Evolutionary conservation across 2,113 vertebrate species (phyloP), one percentile per base, ranked within the genome.

Genomic region (Lophius piscatorius): DNA sequence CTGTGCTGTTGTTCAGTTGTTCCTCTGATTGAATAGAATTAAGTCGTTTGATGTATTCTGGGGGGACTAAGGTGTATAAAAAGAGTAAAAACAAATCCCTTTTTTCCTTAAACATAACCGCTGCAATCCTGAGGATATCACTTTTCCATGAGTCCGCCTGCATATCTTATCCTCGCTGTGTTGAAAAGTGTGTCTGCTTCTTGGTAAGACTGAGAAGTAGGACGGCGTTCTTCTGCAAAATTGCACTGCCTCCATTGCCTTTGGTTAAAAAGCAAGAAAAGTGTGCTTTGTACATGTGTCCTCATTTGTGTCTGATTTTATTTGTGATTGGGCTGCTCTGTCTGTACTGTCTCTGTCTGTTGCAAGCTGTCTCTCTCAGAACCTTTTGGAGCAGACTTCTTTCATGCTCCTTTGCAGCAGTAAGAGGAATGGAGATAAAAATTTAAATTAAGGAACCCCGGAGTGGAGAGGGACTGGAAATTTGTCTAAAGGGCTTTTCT

Each of bases 11-110:
- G 46, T 63, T 77, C 42, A n/a, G n/a, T n/a, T 31, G 51, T 45
- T 33, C 40, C 54, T 76, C 63, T 78, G 65, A 80, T 86, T 70
- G 70, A 80, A 80, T 80, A 70, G 36, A 73, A 70, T 78, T 51
- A 59, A 78, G 74, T 72, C 56, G 47, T 82, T 68, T 82, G 81
- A 87, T 87, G 64, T 77, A 69, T 81, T 84, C 69, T 74, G 68
- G 82, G 38, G 72, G 74, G 68, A 70, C 49, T 62, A 68, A 73
- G 63, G 82, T 80, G 68, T 70, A 29, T 74, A 46, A 76, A 76
- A 70, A 52, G 55, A 83, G 59, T 74, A 65, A 58, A 18, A 65
- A 74, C 52, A 63, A 79, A 62, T 84, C 33, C 48, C 50, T n/a
- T 71, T 24, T 56, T 46, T 74, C 40, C 65, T 44, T 65, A 71